A percentile compares a stretch with the other conserved stretches of the same genome.
phyloP scores from a whole-genome alignment of 2,888 invertebrate species.

The Uloborus plumipes region DNA sequence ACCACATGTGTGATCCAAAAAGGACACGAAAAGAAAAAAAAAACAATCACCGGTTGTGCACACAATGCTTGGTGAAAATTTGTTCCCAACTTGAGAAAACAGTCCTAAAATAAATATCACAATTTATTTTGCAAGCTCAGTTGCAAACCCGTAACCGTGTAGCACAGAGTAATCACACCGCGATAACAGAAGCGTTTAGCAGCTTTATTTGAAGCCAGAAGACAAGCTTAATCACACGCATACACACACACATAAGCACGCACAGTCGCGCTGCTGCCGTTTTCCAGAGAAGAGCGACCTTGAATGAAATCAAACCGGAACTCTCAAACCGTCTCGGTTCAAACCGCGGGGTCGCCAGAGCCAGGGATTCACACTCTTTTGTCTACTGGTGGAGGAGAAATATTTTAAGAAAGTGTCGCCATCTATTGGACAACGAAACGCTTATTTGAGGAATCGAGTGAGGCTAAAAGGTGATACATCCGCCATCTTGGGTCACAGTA shows the following conservation, averaged over 20 bases:
- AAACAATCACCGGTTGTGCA: too few relatives aligned
- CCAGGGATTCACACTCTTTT: conserved; percentile 40
- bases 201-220: background rate
- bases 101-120: background rate
- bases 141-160: conserved; percentile 1
- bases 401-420: conserved; percentile 32
- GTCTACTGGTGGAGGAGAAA: conserved; percentile 12
- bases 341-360: conserved; percentile 49
- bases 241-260: conserved; percentile 22
- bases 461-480: too few relatives aligned
- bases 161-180: conserved; percentile 7
- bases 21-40: too few relatives aligned
- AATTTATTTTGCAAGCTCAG: too few relatives aligned
- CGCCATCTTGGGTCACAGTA: too few relatives aligned
- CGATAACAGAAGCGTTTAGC: conserved; percentile 20
- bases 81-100: too few relatives aligned
- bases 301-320: conserved; percentile 64
- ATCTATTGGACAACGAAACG: conserved; percentile 20
- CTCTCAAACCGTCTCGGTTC: conserved; percentile 53
- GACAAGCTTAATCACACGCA: conserved; percentile 8
- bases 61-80: too few relatives aligned
- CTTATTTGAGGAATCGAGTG: too few relatives aligned
- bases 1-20: too few relatives aligned
- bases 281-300: conserved; percentile 48
- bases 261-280: conserved; percentile 22